These are phyloP conservation scores for Notolepis coatsorum DNA, from an alignment of 2,797 vertebrate species.

Conservation along the genomic window DNA sequence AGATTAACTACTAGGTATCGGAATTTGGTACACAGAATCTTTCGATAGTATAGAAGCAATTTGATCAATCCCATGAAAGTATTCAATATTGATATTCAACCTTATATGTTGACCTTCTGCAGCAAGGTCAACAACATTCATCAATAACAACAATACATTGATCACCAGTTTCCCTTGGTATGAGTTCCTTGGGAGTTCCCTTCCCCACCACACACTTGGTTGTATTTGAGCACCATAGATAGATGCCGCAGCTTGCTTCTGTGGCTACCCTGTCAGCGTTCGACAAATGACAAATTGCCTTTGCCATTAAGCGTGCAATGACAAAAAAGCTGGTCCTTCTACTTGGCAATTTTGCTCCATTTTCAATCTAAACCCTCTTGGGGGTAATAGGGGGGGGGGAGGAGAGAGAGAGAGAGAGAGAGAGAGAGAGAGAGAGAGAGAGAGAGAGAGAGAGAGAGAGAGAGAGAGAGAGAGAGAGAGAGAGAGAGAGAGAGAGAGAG, in stretches of 20 bases:
- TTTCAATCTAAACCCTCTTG: constrained; percentile 33
- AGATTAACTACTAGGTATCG: too few relatives aligned
- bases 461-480: not conserved
- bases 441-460: not conserved
- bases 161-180: too few relatives aligned
- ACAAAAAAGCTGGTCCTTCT: constrained; percentile 2
- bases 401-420: constrained; percentile 21
- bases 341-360: constrained; percentile 44
- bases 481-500: too few relatives aligned
- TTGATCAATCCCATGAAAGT: too few relatives aligned
- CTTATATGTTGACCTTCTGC: too few relatives aligned
- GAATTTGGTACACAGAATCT: too few relatives aligned
- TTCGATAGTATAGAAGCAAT: too few relatives aligned
- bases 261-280: constrained; percentile 26
- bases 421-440: not conserved
- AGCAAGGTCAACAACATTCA: too few relatives aligned
- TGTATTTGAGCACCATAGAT: not conserved
- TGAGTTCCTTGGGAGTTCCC: too few relatives aligned
- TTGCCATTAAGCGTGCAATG: not conserved
- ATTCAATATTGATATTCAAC: too few relatives aligned
- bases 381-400: constrained; percentile 28
- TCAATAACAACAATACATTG: too few relatives aligned
- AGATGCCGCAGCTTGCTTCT: constrained; percentile 1
- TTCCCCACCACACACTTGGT: constrained; percentile 7
- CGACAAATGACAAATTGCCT: constrained; percentile 46